phyloP scores from a whole-genome alignment of 2,113 vertebrate genomes.

The Mustela lutreola region DNA sequence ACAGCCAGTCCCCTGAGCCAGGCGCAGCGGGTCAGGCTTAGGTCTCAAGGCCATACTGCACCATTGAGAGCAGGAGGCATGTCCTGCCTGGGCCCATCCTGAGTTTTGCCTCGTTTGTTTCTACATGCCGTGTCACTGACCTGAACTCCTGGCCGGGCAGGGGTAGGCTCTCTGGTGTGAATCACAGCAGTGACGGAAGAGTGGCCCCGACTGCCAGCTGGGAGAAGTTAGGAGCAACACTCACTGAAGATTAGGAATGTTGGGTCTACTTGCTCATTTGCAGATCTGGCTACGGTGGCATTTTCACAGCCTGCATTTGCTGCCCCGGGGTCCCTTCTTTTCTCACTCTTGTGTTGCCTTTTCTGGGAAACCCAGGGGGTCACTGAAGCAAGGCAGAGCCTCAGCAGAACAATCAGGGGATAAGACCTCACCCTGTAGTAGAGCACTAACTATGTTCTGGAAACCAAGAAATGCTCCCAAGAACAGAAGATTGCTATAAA shows the following conservation, averaged over 20 bases:
- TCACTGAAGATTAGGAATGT: not conserved
- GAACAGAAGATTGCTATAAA: not conserved
- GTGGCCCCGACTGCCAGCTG: rapidly evolving
- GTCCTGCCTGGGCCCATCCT: not conserved
- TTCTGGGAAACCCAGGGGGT: not conserved
- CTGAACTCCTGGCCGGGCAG: not conserved
- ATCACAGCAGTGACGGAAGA: not conserved
- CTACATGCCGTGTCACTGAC: rapidly evolving
- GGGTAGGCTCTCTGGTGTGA: not conserved
- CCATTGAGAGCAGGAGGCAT: no score
- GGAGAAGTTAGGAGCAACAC: not conserved
- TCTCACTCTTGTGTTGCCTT: not conserved
- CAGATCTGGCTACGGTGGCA: not conserved
- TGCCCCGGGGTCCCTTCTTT: not conserved
- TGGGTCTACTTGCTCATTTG: rapidly evolving
- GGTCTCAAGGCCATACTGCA: not conserved
- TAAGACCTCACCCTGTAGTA: not conserved
- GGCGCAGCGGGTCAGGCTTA: not conserved
- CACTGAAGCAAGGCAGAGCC: not conserved
- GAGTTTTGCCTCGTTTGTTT: not conserved
- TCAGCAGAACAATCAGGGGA: not conserved
- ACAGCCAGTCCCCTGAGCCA: not conserved
- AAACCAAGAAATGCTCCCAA: not conserved
- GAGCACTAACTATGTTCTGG: not conserved
- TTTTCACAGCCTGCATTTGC: not conserved